Base-by-base conservation (phyloP, 1,140 invertebrate genomes). In the Mycetomoellerius zeteki region DNA sequence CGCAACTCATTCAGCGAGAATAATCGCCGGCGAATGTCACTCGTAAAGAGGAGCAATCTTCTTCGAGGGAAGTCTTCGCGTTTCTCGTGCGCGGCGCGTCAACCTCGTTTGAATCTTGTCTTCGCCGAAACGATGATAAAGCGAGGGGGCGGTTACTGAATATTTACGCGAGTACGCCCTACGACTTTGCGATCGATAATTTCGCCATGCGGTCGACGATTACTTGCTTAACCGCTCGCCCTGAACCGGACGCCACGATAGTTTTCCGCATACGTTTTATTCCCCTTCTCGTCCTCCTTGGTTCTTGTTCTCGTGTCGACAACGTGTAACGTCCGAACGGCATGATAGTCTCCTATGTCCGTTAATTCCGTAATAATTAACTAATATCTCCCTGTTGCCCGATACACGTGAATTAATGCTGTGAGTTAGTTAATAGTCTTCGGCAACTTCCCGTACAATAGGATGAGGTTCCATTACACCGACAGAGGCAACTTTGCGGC, bases 111-210 rank as follows among this genome's bases (percentile, higher is more conserved):
- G 67, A 89, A 89, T 86, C 85, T 87, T 73, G 75, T 69, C 72
- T 72, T 78, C 75, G 58, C 24, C 1, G 58, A n/a, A 89, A 87
- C 24, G 77, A 89, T 90, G 89, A 90, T 86, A 86, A 87, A 90
- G 58, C 72, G 88, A 65, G 14, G 33, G 65, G 52, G 65, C 65
- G 89, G 88, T 84, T 84, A 73, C 89, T 86, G 89, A 90, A 90
- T 90, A 90, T 89, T 90, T 86, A 90, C 88, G 37, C 76, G 87
- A 71, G 78, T 56, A 33, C 69, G 56, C 69, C 47, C 37, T 24
- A 21, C 52, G 52, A 72, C 67, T 56, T 82, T n/a, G 37, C 80
- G 67, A 82, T 82, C 80, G 67, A 82, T 82, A 82, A 82, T 82
- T 82, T 73, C 52, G 37, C 52, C 37, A 37, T 72, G 78, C 37